Conservation (phyloP, 1,140 invertebrate genomes). For the Habropoda laboriosa region DNA sequence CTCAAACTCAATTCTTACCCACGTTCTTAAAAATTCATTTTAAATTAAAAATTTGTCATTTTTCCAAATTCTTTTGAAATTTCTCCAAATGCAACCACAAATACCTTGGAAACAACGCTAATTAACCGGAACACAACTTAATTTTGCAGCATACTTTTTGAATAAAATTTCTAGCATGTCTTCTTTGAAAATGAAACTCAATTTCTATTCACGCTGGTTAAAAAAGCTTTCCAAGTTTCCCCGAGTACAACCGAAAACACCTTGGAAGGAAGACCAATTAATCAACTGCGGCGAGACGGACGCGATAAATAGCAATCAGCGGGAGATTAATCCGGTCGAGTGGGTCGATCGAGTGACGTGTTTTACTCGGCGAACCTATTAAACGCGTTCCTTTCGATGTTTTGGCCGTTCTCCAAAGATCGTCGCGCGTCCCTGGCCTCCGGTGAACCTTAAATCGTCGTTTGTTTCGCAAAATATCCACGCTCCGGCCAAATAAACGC, state of each 20-base stretch:
- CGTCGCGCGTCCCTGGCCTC: slow-evolving; percentile 20
- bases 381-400: background rate
- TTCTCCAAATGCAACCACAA: no score
- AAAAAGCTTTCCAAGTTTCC: background rate
- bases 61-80: no score
- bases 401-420: slow-evolving; percentile 56
- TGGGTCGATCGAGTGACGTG: background rate
- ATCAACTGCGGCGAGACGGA: background rate
- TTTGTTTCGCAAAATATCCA: slow-evolving; percentile 42
- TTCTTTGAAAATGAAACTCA: no score
- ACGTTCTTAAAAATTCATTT: no score
- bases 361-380: background rate
- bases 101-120: no score
- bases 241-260: no score
- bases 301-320: background rate
- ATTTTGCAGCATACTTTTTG: no score
- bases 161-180: no score
- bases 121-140: no score
- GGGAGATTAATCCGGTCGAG: background rate
- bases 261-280: background rate
- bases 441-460: slow-evolving; percentile 17
- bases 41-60: no score
- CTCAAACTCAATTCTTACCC: no score
- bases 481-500: background rate
- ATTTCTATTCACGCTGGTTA: no score